Evolutionary conservation across 2,797 vertebrate genomes (phyloP).

Genomic region (Sebastes hopkinsi): DNA sequence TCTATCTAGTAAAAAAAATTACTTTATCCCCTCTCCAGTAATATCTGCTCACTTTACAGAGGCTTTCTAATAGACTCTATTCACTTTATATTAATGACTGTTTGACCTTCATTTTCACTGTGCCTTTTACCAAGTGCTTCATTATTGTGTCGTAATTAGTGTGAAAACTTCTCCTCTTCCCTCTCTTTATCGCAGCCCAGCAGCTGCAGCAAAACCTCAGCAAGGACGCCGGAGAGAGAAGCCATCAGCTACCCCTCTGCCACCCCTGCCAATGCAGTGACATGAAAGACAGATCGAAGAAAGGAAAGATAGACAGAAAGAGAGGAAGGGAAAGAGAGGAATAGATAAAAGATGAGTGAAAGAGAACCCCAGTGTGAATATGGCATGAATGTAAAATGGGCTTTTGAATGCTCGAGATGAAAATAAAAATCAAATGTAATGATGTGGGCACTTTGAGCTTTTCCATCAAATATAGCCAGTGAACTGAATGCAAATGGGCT

Average conservation of each 20-base stretch:
- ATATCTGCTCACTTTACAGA: constrained; percentile 50
- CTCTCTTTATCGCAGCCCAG: constrained; percentile 70
- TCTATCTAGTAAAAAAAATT: constrained; percentile 25
- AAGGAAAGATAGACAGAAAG: constrained; percentile 27
- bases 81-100: constrained; percentile 51
- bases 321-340: not conserved
- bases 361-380: constrained; percentile 38
- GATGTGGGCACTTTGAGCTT: constrained; percentile 50
- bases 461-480: constrained; percentile 34
- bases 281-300: constrained; percentile 52
- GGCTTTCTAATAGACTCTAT: constrained; percentile 40
- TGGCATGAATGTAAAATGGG: constrained; percentile 67
- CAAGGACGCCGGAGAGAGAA: constrained; percentile 57
- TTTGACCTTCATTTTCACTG: constrained; percentile 66
- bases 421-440: constrained; percentile 53
- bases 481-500: constrained; percentile 32
- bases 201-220: constrained; percentile 58
- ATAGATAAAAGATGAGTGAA: constrained; percentile 34
- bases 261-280: constrained; percentile 49
- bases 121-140: constrained; percentile 46
- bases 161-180: constrained; percentile 65
- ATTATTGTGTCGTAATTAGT: constrained; percentile 71
- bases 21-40: constrained; percentile 18
- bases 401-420: constrained; percentile 50
- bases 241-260: constrained; percentile 50